phyloP scores from a whole-genome alignment of 2,797 vertebrate genomes.

The Rhynchotus rufescens region DNA sequence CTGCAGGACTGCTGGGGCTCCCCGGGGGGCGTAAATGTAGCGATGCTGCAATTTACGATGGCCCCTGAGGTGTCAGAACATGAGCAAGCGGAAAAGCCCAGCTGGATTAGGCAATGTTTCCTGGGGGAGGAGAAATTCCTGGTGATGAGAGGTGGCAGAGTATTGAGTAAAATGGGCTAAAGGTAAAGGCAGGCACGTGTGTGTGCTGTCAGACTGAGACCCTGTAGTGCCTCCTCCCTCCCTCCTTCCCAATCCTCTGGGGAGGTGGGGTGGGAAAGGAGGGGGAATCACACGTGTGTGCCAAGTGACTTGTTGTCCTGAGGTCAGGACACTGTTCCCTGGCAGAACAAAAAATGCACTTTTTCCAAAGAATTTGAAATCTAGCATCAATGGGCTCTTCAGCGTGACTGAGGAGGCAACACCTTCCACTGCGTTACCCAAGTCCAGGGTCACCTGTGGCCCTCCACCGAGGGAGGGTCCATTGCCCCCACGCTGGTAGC shows the following conservation, averaged over 20 bases:
- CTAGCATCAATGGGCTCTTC: not conserved
- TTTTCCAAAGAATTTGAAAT: not conserved
- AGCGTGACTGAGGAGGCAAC: rapidly evolving
- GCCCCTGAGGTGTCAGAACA: not conserved
- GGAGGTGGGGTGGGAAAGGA: not conserved
- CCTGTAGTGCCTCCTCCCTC: not conserved
- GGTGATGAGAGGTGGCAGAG: not conserved
- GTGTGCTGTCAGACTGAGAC: not conserved
- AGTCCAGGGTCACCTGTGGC: not conserved
- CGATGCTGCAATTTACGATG: not conserved
- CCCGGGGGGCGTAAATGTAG: not conserved
- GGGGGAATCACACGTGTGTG: not conserved
- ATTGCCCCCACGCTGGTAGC: not conserved
- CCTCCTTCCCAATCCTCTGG: not conserved
- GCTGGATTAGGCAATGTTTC: constrained; percentile 9
- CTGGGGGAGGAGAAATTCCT: constrained; percentile 17
- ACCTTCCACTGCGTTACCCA: not conserved
- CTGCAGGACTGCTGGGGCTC: not conserved
- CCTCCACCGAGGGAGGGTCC: not conserved
- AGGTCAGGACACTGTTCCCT: not conserved
- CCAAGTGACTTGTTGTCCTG: not conserved
- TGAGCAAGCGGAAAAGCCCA: not conserved
- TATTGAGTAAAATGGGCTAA: constrained; percentile 9
- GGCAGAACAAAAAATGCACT: not conserved
- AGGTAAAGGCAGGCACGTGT: not conserved